Evolutionary conservation across 2,113 vertebrate species (phyloP).

Genomic region (Herpetotheres cachinnans): DNA sequence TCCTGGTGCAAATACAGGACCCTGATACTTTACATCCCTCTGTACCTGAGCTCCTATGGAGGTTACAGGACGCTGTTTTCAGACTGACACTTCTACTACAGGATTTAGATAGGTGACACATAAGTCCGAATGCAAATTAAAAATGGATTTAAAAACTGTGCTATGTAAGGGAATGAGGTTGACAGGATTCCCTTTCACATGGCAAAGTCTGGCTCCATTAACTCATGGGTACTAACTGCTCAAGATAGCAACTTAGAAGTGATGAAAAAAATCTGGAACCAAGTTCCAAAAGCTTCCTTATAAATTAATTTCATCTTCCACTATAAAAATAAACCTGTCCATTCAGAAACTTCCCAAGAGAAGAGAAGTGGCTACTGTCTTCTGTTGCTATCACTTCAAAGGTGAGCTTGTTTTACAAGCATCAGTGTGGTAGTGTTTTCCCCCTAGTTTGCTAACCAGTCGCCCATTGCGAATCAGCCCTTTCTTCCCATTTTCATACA

Average conservation of each 20-base stretch:
- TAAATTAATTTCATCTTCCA: background rate
- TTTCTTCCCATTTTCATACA: background rate
- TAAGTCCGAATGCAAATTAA: background rate
- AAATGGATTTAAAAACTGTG: background rate
- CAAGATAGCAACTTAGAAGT: background rate
- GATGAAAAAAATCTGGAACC: background rate
- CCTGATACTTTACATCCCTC: background rate
- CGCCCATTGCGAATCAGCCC: background rate
- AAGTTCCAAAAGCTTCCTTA: background rate
- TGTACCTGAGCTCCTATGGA: background rate
- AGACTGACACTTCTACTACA: background rate
- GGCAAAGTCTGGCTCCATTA: background rate
- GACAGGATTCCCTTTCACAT: background rate
- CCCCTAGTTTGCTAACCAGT: background rate
- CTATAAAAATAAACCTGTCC: background rate
- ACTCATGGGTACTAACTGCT: background rate
- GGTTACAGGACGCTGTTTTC: background rate
- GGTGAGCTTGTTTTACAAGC: background rate
- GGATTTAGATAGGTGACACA: background rate
- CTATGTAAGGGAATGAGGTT: background rate
- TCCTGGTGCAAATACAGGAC: background rate
- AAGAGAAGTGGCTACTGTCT: background rate
- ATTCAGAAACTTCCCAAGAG: background rate
- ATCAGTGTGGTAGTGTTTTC: background rate
- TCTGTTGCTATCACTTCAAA: background rate